Evolutionary conservation across 2,888 invertebrate species (phyloP), one percentile per base, ranked within the genome.

Genomic region (Melanchra persicariae): DNA sequence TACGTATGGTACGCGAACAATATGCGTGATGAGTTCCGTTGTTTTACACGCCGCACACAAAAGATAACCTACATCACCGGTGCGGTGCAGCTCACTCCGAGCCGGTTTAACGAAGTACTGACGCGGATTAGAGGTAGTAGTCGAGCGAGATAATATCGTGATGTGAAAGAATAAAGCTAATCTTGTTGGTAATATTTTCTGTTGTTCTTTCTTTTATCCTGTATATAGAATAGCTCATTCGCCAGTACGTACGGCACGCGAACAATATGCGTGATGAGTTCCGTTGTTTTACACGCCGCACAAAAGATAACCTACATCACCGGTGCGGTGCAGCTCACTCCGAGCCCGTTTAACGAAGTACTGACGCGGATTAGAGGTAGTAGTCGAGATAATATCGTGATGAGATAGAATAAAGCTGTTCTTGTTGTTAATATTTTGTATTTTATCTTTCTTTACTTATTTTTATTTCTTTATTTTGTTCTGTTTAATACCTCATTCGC

Each of bases 191-290:
- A n/a, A n/a, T n/a, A n/a, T n/a, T n/a, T n/a, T n/a, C n/a, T n/a
- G n/a, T n/a, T n/a, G n/a, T n/a, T n/a, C 1, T 10, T 7, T 10
- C 2, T 2, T 45, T 1, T 45, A 2, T 12, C 15, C 26, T 58
- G 17, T 30, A 12, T 15, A 54, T 19, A 52, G 30, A 54, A 1
- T n/a, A 40, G 26, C 0, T 24, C 24, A n/a, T 30, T 37, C 4
- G 0, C 10, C 45, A 5, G 22, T 62, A 55, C 57, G 15, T 22
- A 64, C 15, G 40, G 64, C 57, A 65, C n/a, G 43, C 34, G 66
- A 85, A 83, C 84, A 85, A 82, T 83, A 85, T 79, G 77, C 82
- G 82, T 83, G 84, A 84, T 85, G 84, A 84, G 84, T 60, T 82
- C 74, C 65, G 82, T 82, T 85, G 85, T 85, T 83, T 70, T 69